A percentile compares a stretch with the other conserved stretches of the same genome.
phyloP scores from a whole-genome alignment of 2,888 invertebrate genomes.

The Gisinianus flammeolus region DNA sequence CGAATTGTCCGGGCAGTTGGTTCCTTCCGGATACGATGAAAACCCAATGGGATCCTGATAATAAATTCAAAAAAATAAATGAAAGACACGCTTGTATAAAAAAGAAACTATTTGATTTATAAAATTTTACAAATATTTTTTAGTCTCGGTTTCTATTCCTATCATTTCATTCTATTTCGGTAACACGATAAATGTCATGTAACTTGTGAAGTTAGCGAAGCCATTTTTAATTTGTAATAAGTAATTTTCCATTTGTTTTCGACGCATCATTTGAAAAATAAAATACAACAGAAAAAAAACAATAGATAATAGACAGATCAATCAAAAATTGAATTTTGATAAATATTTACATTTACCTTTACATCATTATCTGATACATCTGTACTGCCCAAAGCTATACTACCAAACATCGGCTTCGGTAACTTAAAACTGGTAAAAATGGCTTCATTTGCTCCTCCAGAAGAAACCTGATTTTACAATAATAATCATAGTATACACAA shows the following conservation, averaged over 20 bases:
- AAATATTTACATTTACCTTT: conserved; percentile 40
- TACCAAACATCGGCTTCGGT: conserved; percentile 69
- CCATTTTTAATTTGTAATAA: conserved; percentile 11
- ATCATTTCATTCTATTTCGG: too few relatives aligned
- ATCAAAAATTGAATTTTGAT: too few relatives aligned
- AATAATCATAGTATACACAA: not conserved
- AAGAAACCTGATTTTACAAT: conserved; percentile 46
- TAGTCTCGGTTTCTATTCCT: too few relatives aligned
- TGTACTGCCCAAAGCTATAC: conserved; percentile 46
- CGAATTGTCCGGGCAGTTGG: conserved; percentile 76
- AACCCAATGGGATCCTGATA: conserved; percentile 57
- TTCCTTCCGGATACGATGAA: conserved; percentile 59
- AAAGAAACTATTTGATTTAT: not conserved
- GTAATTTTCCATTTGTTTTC: not conserved
- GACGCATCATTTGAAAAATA: too few relatives aligned
- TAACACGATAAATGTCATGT: too few relatives aligned
- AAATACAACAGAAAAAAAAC: too few relatives aligned
- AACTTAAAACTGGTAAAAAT: conserved; percentile 92
- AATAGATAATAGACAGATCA: too few relatives aligned
- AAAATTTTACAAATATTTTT: not conserved
- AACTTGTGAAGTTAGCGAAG: too few relatives aligned
- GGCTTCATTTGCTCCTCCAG: conserved; percentile 66
- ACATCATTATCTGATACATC: conserved; percentile 50
- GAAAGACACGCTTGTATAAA: not conserved
- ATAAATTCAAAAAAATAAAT: not conserved